Percentiles rank a stretch among this genome's conserved stretches.
Evolutionary conservation across 37 sponge, comb jelly and placozoan genomes (phyloP).

Genomic region (Bolinopsis microptera): DNA sequence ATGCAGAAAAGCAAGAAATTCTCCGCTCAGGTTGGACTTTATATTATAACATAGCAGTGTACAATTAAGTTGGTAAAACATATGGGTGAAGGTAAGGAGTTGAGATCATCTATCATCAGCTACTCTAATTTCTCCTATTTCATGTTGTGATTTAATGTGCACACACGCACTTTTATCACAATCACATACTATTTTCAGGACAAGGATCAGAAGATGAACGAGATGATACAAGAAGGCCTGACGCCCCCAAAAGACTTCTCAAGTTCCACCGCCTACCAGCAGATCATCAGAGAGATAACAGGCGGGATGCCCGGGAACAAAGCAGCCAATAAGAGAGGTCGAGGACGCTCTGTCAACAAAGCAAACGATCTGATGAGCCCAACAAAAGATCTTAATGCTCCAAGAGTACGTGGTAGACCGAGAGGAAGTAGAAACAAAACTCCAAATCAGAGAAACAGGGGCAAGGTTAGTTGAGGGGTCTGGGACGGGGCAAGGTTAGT

Average conservation of each 20-base stretch:
- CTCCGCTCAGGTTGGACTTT: conserved; percentile 17
- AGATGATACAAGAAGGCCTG: conserved; percentile 1
- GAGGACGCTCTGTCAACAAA: background rate
- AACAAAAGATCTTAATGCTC: background rate
- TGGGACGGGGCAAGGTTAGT: too few relatives aligned
- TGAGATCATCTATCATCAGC: background rate
- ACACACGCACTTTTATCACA: background rate
- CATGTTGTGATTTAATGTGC: background rate
- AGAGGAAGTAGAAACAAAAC: conserved; percentile 46
- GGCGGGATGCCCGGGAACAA: conserved; percentile 6
- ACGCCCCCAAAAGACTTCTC: conserved; percentile 19
- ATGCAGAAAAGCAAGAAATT: conserved; percentile 52
- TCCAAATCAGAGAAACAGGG: background rate
- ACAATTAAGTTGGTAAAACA: too few relatives aligned
- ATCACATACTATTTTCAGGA: too few relatives aligned
- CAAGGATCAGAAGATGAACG: conserved; percentile 40
- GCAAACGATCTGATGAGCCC: conserved; percentile 46
- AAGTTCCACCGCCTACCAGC: conserved; percentile 1
- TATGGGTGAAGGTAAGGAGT: background rate
- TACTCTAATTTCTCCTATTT: background rate
- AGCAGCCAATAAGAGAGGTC: background rate
- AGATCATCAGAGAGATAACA: conserved; percentile 22
- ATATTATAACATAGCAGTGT: too few relatives aligned
- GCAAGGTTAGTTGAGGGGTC: conserved; percentile 4
- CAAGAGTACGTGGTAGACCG: conserved; percentile 12